Percentiles rank a stretch among this genome's conserved stretches.
These are phyloP conservation scores for Noctua comes DNA, from an alignment of 2,888 invertebrate species.

Conservation along the genomic window DNA sequence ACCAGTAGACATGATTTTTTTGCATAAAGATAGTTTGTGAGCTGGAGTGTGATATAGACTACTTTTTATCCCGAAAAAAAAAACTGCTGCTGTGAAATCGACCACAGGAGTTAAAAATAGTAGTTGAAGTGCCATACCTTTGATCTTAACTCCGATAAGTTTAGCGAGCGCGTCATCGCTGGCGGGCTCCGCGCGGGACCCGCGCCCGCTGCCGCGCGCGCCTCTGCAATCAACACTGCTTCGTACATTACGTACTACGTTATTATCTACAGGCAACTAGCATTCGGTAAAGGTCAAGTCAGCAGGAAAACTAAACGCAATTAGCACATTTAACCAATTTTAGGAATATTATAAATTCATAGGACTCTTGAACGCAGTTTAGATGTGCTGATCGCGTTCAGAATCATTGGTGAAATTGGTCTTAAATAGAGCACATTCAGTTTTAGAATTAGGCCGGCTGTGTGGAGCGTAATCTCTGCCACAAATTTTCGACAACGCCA, in stretches of 20 bases:
- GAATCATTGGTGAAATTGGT: neutral
- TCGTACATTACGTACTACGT: constrained; percentile 28
- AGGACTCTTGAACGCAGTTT: neutral
- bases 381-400: neutral
- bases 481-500: neutral
- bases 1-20: neutral
- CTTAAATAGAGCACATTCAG: neutral
- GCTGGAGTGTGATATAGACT: neutral
- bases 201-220: constrained; percentile 27
- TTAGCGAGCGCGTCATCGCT: constrained; percentile 83
- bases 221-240: constrained; percentile 48
- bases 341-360: neutral
- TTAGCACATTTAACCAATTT: neutral
- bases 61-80: neutral
- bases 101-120: neutral
- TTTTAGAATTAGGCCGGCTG: neutral
- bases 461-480: neutral
- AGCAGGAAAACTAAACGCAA: neutral
- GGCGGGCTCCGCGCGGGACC: constrained; percentile 49
- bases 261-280: constrained; percentile 14
- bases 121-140: constrained; percentile 71
- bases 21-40: neutral
- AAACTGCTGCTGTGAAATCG: neutral
- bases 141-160: constrained; percentile 86
- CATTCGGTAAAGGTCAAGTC: neutral